phyloP scores from a whole-genome alignment of 2,797 vertebrate species.

The Enoplosus armatus region DNA sequence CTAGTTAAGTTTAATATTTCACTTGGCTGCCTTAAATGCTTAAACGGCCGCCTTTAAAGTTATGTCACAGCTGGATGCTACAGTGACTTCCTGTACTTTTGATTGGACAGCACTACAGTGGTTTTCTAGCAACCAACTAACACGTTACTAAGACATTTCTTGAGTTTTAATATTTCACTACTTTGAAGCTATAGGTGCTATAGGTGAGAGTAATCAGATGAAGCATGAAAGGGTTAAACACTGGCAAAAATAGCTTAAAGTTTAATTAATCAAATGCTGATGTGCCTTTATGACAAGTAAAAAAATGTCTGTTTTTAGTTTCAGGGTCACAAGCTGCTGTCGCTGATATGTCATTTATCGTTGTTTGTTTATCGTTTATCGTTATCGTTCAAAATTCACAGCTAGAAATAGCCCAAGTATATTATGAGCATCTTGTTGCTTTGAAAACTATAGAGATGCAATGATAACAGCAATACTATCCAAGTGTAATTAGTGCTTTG shows the following conservation, averaged over 20 bases:
- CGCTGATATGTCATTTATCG: background rate
- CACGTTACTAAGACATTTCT: background rate
- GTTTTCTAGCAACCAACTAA: too few relatives aligned
- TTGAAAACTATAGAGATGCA: background rate
- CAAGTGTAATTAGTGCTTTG: background rate
- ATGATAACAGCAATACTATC: background rate
- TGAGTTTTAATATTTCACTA: background rate
- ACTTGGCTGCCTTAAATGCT: too few relatives aligned
- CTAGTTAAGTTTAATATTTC: background rate
- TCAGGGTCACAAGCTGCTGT: background rate
- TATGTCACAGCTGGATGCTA: background rate
- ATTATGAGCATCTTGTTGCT: background rate
- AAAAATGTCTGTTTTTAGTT: background rate
- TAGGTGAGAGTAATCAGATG: background rate
- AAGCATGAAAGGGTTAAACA: background rate
- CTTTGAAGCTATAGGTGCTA: background rate
- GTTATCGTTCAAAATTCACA: background rate
- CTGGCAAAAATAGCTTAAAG: background rate
- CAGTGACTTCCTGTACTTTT: background rate
- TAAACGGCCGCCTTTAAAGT: too few relatives aligned
- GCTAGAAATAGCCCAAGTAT: background rate
- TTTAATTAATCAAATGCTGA: background rate
- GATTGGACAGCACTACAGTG: background rate
- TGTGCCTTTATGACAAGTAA: background rate
- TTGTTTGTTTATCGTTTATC: too few relatives aligned